Evolutionary conservation across 2,113 vertebrate genomes (phyloP).

Genomic region (Martes martes): DNA sequence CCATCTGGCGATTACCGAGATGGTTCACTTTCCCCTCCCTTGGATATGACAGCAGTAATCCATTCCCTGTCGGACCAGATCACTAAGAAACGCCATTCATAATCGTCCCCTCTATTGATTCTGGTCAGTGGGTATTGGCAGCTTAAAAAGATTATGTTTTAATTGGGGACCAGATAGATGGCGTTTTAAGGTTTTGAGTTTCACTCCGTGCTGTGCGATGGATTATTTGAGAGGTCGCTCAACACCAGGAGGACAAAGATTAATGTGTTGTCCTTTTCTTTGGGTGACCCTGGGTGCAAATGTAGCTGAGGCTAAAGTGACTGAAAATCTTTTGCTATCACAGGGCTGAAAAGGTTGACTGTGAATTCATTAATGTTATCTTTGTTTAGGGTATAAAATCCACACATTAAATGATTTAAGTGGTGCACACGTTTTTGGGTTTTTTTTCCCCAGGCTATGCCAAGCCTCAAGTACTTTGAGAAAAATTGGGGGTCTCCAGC

Average conservation of each 20-base stretch:
- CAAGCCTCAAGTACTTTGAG: background rate
- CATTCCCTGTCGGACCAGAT: conserved; percentile 79
- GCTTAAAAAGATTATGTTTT: conserved; percentile 90
- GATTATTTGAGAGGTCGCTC: conserved; percentile 81
- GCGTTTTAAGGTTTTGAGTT: conserved; percentile 85
- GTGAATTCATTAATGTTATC: conserved; percentile 85
- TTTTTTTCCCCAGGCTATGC: background rate
- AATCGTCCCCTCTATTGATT: conserved; percentile 85
- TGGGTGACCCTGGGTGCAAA: conserved; percentile 81
- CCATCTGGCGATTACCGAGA: conserved; percentile 13
- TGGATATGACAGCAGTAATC: conserved; percentile 70
- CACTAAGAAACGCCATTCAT: conserved; percentile 84
- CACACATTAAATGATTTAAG: conserved; percentile 52
- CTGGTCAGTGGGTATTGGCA: conserved; percentile 86
- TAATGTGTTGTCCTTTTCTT: conserved; percentile 88
- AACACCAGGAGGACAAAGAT: conserved; percentile 84
- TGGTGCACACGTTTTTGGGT: background rate
- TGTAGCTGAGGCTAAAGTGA: conserved; percentile 82
- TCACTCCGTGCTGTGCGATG: conserved; percentile 76
- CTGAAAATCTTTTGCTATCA: conserved; percentile 87
- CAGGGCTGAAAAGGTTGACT: conserved; percentile 85
- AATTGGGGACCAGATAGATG: conserved; percentile 88
- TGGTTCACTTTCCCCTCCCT: conserved; percentile 58
- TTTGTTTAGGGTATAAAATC: conserved; percentile 79
- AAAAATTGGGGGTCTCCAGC: background rate